These are phyloP conservation scores for Danio tinwini DNA, from an alignment of 2,797 vertebrate species.

Conservation along the genomic window DNA sequence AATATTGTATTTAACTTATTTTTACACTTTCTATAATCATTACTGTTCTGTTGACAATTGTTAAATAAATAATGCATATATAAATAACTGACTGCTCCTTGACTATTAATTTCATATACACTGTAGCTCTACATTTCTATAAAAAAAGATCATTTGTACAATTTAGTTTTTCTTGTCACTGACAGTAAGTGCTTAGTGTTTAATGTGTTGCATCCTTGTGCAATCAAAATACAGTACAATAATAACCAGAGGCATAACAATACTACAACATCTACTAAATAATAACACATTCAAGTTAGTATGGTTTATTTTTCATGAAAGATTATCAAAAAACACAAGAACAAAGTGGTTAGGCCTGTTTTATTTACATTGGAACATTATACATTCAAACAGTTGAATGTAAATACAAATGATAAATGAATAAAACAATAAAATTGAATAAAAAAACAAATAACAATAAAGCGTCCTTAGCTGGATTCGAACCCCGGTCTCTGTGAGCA, in stretches of 20 bases:
- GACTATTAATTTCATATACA: neutral
- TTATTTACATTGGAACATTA: neutral
- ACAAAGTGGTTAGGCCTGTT: neutral
- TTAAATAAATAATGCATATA: neutral
- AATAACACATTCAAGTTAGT: neutral
- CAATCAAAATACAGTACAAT: neutral
- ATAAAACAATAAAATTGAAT: too few species aligned
- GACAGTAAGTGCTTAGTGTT: neutral
- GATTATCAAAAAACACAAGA: neutral
- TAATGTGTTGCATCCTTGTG: neutral
- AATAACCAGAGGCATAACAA: too few species aligned
- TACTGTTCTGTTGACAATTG: neutral
- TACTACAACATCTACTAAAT: neutral
- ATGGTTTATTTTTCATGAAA: constrained; percentile 6
- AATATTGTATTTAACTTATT: neutral
- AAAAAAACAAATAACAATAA: too few species aligned
- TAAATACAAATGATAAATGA: too few species aligned
- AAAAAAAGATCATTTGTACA: neutral
- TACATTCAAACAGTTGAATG: neutral
- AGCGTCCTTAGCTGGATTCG: neutral
- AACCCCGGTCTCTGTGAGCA: neutral
- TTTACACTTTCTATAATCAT: neutral
- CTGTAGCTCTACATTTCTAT: neutral
- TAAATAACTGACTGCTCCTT: neutral
- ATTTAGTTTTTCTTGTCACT: neutral